A percentile compares a stretch with the other conserved stretches of the same genome.
Conservation (phyloP, 2,113 vertebrate species). For the Xenus cinereus region DNA sequence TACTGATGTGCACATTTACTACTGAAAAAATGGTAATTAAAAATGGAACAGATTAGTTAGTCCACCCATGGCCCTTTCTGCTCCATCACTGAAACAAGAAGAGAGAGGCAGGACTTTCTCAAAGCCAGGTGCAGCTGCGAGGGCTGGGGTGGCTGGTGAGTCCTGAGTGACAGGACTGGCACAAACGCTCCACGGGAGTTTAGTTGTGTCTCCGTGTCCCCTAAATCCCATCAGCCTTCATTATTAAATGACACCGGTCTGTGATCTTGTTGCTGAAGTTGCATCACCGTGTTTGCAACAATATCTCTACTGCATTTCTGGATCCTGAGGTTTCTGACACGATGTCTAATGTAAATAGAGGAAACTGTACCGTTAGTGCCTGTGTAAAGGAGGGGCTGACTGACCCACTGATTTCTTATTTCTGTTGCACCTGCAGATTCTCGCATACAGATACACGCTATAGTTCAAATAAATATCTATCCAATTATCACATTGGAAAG, state of each 20-base stretch:
- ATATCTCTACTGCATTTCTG: neutral
- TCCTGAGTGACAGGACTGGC: neutral
- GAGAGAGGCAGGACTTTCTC: neutral
- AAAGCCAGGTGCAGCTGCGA: neutral
- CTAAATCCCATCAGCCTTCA: neutral
- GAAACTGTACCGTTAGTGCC: neutral
- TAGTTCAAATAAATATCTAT: neutral
- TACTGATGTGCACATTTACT: neutral
- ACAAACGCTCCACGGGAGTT: neutral
- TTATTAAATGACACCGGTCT: neutral
- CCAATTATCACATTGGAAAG: neutral
- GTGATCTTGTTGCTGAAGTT: neutral
- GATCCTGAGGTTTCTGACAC: neutral
- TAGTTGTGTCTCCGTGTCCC: neutral
- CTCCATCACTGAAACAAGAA: neutral
- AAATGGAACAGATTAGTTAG: neutral
- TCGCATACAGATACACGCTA: accelerated
- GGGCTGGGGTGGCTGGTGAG: too few species aligned
- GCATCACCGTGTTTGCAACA: neutral
- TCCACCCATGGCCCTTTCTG: neutral
- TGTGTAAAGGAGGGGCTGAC: neutral
- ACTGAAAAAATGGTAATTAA: neutral
- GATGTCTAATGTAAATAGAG: neutral
- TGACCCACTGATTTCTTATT: neutral
- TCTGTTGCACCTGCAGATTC: neutral